Evolutionary conservation across 2,888 invertebrate species (phyloP), one percentile per base, ranked within the genome.

Genomic region (Scaptomyza tumidula): DNA sequence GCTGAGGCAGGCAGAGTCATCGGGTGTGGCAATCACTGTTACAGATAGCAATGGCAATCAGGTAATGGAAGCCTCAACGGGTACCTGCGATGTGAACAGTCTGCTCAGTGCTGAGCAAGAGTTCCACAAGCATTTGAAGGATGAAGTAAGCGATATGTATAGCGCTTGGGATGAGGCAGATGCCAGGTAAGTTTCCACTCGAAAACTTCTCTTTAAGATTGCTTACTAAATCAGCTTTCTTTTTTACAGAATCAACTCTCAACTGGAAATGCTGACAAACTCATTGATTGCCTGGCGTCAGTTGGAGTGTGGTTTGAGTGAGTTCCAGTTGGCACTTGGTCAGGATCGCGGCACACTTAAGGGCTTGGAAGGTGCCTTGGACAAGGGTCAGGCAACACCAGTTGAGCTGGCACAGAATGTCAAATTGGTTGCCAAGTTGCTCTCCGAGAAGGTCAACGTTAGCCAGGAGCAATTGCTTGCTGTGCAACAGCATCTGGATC

Each of bases 261-360:
- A 96, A 90, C 93, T 97, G 86, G 94, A 95, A 78, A 94, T 94
- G 73, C 92, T 97, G 63, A 96, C 95, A 88, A 94, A 94, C 78
- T 95, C 96, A 11, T 93, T 96, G 50, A 93, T 94, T 77, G 94
- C 95, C 33, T 96, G 96, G 96, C 94, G 95, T 59, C 95, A 96
- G 90, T 95, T 97, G 92, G 96, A 96, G 90, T 93, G 94, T 65
- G 95, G 96, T 10, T 93, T 97, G 59, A 94, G 95, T 14, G 96
- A 96, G 90, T 94, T 97, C 70, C 95, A 96, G 87, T 94, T 95
- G 54, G 96, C 96, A 31, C 92, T 97, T 54, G 94, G 95, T 33
- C 95, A 96, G 75, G 97, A 97, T 91, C 90, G 92, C 48, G 92
- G 92, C 66, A 92, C 92, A 9, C 73, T 92, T 0, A 90, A 90